Conservation (phyloP, 2,797 vertebrate species). For the Varecia variegata region DNA sequence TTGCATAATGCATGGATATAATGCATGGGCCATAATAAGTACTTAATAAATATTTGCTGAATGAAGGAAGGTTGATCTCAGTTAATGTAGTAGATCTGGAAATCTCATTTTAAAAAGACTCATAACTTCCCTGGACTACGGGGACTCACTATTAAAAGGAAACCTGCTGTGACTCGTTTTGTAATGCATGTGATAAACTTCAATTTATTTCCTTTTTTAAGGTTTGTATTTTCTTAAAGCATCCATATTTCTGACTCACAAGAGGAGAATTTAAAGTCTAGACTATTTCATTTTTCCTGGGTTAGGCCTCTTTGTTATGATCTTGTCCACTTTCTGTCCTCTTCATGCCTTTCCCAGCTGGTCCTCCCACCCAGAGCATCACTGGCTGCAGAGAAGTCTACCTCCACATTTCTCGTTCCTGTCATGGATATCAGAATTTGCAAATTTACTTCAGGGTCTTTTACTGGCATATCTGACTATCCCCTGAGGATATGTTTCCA, state of each 20-base stretch:
- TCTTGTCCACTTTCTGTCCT: background rate
- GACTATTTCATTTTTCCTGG: background rate
- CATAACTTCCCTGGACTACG: conserved; percentile 31
- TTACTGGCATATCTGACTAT: background rate
- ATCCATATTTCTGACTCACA: conserved; percentile 27
- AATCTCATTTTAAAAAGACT: conserved; percentile 50
- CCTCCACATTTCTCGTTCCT: background rate
- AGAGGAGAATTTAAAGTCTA: background rate
- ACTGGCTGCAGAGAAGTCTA: background rate
- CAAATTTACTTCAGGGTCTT: background rate
- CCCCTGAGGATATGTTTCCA: background rate
- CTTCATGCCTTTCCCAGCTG: background rate
- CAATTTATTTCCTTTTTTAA: conserved; percentile 32
- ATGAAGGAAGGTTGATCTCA: conserved; percentile 44
- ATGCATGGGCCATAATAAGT: conserved; percentile 5
- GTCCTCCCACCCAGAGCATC: background rate
- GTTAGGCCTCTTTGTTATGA: background rate
- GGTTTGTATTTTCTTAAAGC: conserved; percentile 12
- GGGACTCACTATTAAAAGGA: background rate
- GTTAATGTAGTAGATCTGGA: conserved; percentile 34
- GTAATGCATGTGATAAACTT: conserved; percentile 38
- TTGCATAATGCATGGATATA: background rate
- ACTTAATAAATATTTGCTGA: conserved; percentile 45
- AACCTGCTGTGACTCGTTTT: conserved; percentile 47
- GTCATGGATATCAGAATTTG: background rate